These are phyloP conservation scores for Ormyrus labotus DNA, from an alignment of 2,888 invertebrate genomes.

Conservation along the genomic window DNA sequence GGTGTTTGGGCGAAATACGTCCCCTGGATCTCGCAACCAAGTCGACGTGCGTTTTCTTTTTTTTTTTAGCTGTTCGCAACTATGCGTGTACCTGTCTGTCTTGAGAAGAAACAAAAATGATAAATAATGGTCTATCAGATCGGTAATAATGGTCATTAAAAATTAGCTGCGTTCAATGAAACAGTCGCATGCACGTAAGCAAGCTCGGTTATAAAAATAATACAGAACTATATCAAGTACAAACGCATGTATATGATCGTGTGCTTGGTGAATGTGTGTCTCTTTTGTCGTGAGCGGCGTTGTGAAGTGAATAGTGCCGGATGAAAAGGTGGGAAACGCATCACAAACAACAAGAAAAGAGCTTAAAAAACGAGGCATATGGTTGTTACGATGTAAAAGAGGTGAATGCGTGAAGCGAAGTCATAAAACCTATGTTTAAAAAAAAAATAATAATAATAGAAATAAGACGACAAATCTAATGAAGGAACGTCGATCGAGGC, in stretches of 20 bases:
- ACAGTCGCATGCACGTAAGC: slow-evolving; percentile 47
- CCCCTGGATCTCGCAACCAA: slow-evolving; percentile 50
- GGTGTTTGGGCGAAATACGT: slow-evolving; percentile 46
- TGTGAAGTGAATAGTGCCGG: background rate
- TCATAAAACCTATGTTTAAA: slow-evolving; percentile 53
- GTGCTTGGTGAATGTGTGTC: slow-evolving; percentile 1
- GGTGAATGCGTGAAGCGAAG: slow-evolving; percentile 42
- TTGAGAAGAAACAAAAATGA: slow-evolving; percentile 47
- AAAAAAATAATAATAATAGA: slow-evolving; percentile 37
- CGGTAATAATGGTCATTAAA: slow-evolving; percentile 35
- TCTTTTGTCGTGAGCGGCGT: too few relatives aligned
- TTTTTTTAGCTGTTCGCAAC: slow-evolving; percentile 9
- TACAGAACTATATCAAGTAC: slow-evolving; percentile 51
- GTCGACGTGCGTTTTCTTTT: slow-evolving; percentile 45
- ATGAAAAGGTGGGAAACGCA: slow-evolving; percentile 30
- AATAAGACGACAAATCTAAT: slow-evolving; percentile 40
- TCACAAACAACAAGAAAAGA: slow-evolving; percentile 47
- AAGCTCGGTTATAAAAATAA: slow-evolving; percentile 55
- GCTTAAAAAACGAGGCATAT: slow-evolving; percentile 49
- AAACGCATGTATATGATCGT: slow-evolving; percentile 41
- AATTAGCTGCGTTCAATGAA: slow-evolving; percentile 35
- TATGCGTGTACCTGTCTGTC: slow-evolving; percentile 33
- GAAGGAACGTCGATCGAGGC: slow-evolving; percentile 55
- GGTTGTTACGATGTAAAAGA: slow-evolving; percentile 41
- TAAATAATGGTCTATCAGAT: background rate